Conservation (phyloP, 2,888 invertebrate genomes). For the Tromatobia lineatoria region DNA sequence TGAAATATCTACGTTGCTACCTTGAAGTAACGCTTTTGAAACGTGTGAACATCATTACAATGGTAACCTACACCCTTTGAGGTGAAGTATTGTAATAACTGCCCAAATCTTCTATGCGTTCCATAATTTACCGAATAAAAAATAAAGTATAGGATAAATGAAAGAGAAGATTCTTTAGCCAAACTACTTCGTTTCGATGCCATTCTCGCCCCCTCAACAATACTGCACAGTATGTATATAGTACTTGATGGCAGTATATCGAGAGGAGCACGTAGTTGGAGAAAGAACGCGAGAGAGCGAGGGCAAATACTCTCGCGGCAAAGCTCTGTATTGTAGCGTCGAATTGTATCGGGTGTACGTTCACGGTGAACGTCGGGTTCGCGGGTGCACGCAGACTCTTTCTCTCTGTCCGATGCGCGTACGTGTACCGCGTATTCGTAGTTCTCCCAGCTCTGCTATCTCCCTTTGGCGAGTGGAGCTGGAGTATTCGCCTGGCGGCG, state of each 20-base stretch:
- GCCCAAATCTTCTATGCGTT: too few species aligned
- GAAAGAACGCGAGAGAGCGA: constrained; percentile 37
- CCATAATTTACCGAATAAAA: background rate
- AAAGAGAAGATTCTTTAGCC: constrained; percentile 55
- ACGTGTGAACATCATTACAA: too few species aligned
- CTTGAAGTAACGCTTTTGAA: too few species aligned
- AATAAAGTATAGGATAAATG: constrained; percentile 29
- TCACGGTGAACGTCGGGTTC: constrained; percentile 50
- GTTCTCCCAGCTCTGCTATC: constrained; percentile 49
- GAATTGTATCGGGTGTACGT: constrained; percentile 64
- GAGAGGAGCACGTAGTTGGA: constrained; percentile 54
- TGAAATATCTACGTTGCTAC: too few species aligned
- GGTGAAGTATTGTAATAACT: too few species aligned
- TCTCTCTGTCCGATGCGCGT: constrained; percentile 47
- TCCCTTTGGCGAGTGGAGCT: constrained; percentile 46
- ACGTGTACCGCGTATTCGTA: constrained; percentile 53
- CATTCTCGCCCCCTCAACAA: constrained; percentile 46
- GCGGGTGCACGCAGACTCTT: constrained; percentile 53
- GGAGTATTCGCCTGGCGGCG: constrained; percentile 56
- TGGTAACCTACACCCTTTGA: too few species aligned
- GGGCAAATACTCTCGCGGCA: constrained; percentile 59
- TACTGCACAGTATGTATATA: constrained; percentile 47
- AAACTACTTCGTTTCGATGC: constrained; percentile 65
- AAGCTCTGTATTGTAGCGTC: constrained; percentile 54
- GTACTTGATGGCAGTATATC: constrained; percentile 47